These are phyloP conservation scores for Bergia sp. DNA, from an alignment of 92 coral and sea anemone species.

Conservation along the genomic window DNA sequence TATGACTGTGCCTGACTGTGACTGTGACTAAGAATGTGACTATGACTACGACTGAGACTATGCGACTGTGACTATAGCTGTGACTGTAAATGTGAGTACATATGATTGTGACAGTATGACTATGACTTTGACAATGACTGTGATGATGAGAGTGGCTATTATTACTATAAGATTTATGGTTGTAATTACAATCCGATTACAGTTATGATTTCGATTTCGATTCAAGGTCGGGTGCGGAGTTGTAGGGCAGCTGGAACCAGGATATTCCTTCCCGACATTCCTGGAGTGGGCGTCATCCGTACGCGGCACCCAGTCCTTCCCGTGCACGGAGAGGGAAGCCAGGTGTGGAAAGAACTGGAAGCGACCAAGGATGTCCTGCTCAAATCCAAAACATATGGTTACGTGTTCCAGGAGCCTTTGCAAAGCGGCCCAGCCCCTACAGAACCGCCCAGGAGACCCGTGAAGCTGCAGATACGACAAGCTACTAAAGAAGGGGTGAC, in stretches of 20 bases:
- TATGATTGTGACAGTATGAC: too few relatives aligned
- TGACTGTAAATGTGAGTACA: too few relatives aligned
- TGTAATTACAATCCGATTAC: background rate
- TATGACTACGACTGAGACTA: too few relatives aligned
- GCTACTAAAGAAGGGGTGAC: background rate
- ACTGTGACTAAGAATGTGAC: too few relatives aligned
- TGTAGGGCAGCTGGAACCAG: slow-evolving; percentile 27
- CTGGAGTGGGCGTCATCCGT: slow-evolving; percentile 22
- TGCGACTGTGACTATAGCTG: too few relatives aligned
- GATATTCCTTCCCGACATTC: slow-evolving; percentile 28
- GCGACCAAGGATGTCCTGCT: slow-evolving; percentile 48
- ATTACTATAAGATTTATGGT: background rate
- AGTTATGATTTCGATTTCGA: background rate
- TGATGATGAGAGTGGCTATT: too few relatives aligned
- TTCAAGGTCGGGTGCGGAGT: slow-evolving; percentile 1
- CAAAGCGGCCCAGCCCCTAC: slow-evolving; percentile 45
- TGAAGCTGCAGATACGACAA: background rate
- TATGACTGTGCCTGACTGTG: too few relatives aligned
- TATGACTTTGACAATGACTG: too few relatives aligned
- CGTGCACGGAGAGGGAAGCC: slow-evolving; percentile 60
- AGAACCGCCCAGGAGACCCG: background rate
- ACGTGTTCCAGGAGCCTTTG: slow-evolving; percentile 42
- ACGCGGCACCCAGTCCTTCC: slow-evolving; percentile 56
- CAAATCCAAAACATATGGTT: slow-evolving; percentile 45
- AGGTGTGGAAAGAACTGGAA: slow-evolving; percentile 46